Percentiles rank a stretch among this genome's conserved stretches.
phyloP scores from a whole-genome alignment of 2,888 invertebrate species.

The Lordiphosa andalusiaca region DNA sequence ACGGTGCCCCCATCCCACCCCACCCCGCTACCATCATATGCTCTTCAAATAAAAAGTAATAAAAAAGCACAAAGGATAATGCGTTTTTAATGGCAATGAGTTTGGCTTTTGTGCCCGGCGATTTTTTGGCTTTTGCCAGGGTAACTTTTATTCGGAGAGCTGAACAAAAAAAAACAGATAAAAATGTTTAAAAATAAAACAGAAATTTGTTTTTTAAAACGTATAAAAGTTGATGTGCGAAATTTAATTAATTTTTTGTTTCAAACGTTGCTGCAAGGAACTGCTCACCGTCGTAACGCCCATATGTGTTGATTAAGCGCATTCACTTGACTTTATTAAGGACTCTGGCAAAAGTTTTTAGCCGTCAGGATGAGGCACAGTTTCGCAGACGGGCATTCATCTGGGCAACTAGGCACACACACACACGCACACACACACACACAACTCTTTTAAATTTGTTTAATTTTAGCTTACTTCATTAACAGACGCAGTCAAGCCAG shows the following conservation, averaged over 20 bases:
- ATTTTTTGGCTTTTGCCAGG: conserved; percentile 48
- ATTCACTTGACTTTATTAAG: conserved; percentile 73
- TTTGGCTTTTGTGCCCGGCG: conserved; percentile 56
- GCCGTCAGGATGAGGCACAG: conserved; percentile 7
- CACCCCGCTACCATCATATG: conserved; percentile 20
- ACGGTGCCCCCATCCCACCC: conserved; percentile 20
- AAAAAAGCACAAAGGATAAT: conserved; percentile 72
- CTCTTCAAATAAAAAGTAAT: conserved; percentile 69
- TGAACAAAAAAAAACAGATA: conserved; percentile 45
- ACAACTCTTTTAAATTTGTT: conserved; percentile 45
- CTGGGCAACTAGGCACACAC: conserved; percentile 29
- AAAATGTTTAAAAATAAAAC: conserved; percentile 43
- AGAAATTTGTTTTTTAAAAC: conserved; percentile 57
- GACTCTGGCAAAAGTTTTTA: conserved; percentile 42
- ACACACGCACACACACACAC: background rate
- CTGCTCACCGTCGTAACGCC: conserved; percentile 5
- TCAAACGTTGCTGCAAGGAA: conserved; percentile 4
- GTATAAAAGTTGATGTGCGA: conserved; percentile 36
- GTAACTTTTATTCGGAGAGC: conserved; percentile 31
- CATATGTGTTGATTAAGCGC: conserved; percentile 69
- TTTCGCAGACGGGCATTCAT: conserved; percentile 22
- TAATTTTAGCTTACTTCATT: conserved; percentile 54
- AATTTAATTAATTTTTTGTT: conserved; percentile 65
- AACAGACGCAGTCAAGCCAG: conserved; percentile 24
- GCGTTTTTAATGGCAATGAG: conserved; percentile 72